Base-by-base conservation (phyloP, 2,888 invertebrate genomes). In the Rhaphigaster nebulosa region DNA sequence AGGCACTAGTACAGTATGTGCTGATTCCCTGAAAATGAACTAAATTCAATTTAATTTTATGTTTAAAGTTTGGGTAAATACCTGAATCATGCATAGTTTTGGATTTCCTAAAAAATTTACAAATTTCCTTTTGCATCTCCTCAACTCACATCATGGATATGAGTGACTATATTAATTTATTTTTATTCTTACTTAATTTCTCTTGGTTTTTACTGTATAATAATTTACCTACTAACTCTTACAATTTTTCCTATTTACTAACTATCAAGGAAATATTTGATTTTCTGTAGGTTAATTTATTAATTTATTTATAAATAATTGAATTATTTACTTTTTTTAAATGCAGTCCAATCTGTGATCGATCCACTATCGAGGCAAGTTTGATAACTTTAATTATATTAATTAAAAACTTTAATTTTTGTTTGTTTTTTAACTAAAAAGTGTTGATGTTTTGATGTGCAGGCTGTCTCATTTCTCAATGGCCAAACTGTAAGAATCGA, bases 341-440 rank as follows among this genome's bases (percentile, higher is more conserved):
- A 88, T 60, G 60, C 56, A 54, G 60, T 88, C 60, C 54, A 88
- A 88, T 60, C 60, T 54, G 88, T 60, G 88, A 88, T 88, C 60
- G 18, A 56, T 54, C 88, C 88, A 54, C 56, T 54, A 54, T 88
- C 56, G 88, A 54, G 60, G 88, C 88, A 88, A 88, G 70, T 76
- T 70, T 12, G 60, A 60, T 65, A 65, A 65, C 23, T 12, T 38
- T 65, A 29, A 65, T 4, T 23, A 56, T 4, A 52, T 52, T 15
- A 12, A n/a, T 60, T 54, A 5, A 54, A n/a, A n/a, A 23, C 1
- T 60, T 3, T 8, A 8, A 12, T 60, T 60, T 15, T 65, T 65
- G 2, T 29, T 29, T 70, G 4, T 70, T 70, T 70, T 70, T 70
- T 34, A 29, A 76, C 8, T 38, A 10, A 34, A 38, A 76, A 23